Percentiles rank a stretch among this genome's conserved stretches.
phyloP scores from a whole-genome alignment of 2,113 vertebrate genomes.

The Sterrhoptilus dennistouni region DNA sequence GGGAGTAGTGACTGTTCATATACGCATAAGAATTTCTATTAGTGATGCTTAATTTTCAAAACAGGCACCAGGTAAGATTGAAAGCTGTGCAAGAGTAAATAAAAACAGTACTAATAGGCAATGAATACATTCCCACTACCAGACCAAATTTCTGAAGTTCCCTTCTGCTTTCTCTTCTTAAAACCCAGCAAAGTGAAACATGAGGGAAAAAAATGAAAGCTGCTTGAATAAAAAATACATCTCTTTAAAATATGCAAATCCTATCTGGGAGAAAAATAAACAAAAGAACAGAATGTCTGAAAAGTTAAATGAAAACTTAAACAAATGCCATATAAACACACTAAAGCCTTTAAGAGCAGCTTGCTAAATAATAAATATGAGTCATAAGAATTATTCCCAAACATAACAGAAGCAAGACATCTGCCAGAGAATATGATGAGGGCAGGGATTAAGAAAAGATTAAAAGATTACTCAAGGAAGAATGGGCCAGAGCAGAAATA shows the following conservation, averaged over 20 bases:
- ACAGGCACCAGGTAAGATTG: not conserved
- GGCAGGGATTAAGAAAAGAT: not conserved
- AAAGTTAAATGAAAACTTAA: not conserved
- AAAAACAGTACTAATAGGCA: not conserved
- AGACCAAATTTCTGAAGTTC: not conserved
- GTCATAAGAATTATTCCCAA: not conserved
- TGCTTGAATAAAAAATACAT: not conserved
- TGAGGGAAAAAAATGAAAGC: not conserved
- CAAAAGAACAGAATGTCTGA: not conserved
- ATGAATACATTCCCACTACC: not conserved
- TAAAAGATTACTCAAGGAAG: not conserved
- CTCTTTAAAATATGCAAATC: not conserved
- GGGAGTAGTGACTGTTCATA: not conserved
- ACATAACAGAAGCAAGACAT: not conserved
- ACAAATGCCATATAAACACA: not conserved
- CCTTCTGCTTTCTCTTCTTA: not conserved
- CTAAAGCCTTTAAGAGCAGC: not conserved
- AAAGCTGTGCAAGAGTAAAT: not conserved
- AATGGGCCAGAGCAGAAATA: not conserved
- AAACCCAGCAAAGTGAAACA: not conserved
- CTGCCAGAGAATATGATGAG: not conserved
- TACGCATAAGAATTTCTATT: not conserved
- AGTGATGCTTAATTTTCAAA: not conserved
- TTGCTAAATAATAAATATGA: not conserved
- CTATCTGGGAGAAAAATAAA: not conserved